Base-by-base conservation (phyloP, 2,888 invertebrate genomes). In the Cerceris ruficornis region DNA sequence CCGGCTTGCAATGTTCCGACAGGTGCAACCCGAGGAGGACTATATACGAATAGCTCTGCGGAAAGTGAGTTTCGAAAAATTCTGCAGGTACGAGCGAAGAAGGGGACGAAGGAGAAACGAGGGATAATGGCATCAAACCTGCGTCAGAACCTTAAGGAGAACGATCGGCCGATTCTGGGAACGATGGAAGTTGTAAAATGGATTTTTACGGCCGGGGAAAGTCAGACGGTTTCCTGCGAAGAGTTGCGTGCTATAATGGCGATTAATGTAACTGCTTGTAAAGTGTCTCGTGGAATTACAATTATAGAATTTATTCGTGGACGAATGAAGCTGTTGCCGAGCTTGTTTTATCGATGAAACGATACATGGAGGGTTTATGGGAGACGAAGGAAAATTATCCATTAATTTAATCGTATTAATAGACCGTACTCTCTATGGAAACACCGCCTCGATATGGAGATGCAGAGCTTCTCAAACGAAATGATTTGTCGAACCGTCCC, bases 401-500 rank as follows among this genome's bases (percentile, higher is more conserved):
- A 28, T 28, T 28, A 28, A 28, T 28, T 28, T 28, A 1, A 28
- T 28, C 28, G 28, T 28, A 28, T 28, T 28, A 28, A 28, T 28
- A 28, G 28, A 28, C 4, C 28, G 28, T 28, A 28, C 28, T 28
- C 28, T 28, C 69, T n/a, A 46, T 11, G 46, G 11, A 11, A 46
- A 46, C 8, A 11, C 8, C 9, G 11, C 9, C 8, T 8, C 1
- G 46, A 46, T 8, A 46, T 8, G 13, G 57, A 17, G 11, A 57
- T 14, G 5, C 8, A 39, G 39, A 41, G 58, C 39, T 64, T 43
- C n/a, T 9, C 11, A 41, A 43, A 43, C 14, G 49, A 62, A 54
- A 78, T 78, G 78, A 78, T 78, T 77, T 77, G 78, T 78, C 78
- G 78, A 65, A 57, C 64, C 17, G 41, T 60, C 54, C n/a, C 11